These are phyloP conservation scores for Eumerus sabulonum DNA, from an alignment of 2,888 invertebrate genomes.

Conservation along the genomic window DNA sequence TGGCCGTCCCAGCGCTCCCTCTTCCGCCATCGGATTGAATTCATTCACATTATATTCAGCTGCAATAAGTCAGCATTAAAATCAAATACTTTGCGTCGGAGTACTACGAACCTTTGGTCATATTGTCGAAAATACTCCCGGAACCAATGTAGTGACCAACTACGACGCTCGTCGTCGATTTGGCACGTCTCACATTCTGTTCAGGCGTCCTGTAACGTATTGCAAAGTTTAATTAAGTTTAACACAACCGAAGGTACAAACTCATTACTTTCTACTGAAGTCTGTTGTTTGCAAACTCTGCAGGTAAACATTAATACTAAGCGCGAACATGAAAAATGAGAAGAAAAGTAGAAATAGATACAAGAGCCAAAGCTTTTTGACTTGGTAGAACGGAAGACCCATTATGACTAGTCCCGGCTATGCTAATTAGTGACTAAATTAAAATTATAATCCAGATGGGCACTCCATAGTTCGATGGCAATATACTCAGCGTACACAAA, in stretches of 20 bases:
- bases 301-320: conserved; percentile 78
- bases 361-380: conserved; percentile 77
- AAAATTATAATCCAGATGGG: too few relatives aligned
- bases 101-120: conserved; percentile 83
- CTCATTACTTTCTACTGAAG: conserved; percentile 49
- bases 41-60: conserved; percentile 84
- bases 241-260: background rate
- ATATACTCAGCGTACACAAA: too few relatives aligned
- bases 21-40: conserved; percentile 86
- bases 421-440: too few relatives aligned
- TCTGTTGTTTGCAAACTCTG: conserved; percentile 73
- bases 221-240: too few relatives aligned
- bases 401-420: conserved; percentile 64
- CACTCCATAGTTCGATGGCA: too few relatives aligned
- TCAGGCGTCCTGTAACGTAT: too few relatives aligned
- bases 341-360: conserved; percentile 78
- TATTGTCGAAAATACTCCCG: conserved; percentile 87
- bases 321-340: conserved; percentile 78
- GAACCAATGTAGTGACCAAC: conserved; percentile 94
- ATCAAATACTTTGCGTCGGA: background rate
- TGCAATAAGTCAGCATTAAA: conserved; percentile 70
- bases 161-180: conserved; percentile 81
- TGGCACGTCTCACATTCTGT: conserved; percentile 65
- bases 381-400: conserved; percentile 77
- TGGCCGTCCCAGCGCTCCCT: conserved; percentile 89